Base-by-base conservation (phyloP, 2,888 invertebrate species). In the Neoaliturus tenellus region DNA sequence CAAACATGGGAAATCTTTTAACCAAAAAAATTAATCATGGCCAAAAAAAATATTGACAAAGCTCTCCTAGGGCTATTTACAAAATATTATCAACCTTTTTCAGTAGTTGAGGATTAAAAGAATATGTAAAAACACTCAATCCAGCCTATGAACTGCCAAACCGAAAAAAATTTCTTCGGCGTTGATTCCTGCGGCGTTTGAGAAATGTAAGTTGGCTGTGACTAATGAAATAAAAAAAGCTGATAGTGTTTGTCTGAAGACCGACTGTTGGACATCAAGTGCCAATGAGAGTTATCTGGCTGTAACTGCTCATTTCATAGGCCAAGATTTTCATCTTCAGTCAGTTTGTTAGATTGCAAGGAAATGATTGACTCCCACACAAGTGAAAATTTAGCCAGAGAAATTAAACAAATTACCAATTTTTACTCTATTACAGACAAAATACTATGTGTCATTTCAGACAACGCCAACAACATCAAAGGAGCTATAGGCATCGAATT, bases 81-180 rank as follows among this genome's bases (percentile, higher is more conserved):
- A n/a, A 10, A 17, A 1, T 75, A 83, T 28, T 75, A 55, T 39
- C 84, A 84, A 67, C 84, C 82, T 20, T 84, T 84, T 39, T 44
- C 62, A 0, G 58, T 82, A 14, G 84, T 84, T 14, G 82, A 84
- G 81, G 71, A 1, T 84, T 84, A 35, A 39, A 28, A 31, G 17
- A 62, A 10, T n/a, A 69, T 48, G 35, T 83, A 3, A 33, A 0
- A 8, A 31, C 25, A 0, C 39, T 75, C 14, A 83, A 58, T 39
- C 80, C 69, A 8, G 31, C n/a, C 3, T 83, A 58, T 35, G 20
- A 39, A 20, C n/a, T 80, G 2, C 83, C 80, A 17, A 31, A 51
- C 39, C 35, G 80, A 1, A 83, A 83, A 55, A 17, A 0, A 39
- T 83, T 25, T 48, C 75, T 0, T 25, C 44, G 14, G 31, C 25